Evolutionary conservation across 2,113 vertebrate genomes (phyloP).

Genomic region (Cryptotis parvus): DNA sequence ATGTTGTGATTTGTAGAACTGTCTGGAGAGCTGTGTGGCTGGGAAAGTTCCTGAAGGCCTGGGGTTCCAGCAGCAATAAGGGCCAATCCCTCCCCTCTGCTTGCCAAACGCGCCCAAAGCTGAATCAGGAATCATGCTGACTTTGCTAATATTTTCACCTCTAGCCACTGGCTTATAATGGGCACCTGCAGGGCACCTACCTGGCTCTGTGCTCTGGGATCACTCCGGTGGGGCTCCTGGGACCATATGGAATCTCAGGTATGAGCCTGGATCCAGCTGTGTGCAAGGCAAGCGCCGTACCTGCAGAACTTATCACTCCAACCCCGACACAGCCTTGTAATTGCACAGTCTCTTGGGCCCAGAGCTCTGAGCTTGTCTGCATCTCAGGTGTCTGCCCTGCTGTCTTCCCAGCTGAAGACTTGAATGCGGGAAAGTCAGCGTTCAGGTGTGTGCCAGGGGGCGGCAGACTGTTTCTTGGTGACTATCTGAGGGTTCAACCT

Average conservation of each 20-base stretch:
- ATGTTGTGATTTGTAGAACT: neutral
- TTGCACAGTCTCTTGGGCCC: neutral
- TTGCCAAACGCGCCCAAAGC: neutral
- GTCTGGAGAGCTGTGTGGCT: neutral
- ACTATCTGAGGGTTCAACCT: neutral
- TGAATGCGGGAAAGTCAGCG: neutral
- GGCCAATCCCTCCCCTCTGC: neutral
- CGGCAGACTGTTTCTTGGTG: conserved; percentile 6
- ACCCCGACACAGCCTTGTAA: too few species aligned
- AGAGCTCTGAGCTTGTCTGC: neutral
- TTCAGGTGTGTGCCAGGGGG: neutral
- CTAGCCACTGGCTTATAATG: neutral
- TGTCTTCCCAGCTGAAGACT: neutral
- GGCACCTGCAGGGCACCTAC: too few species aligned
- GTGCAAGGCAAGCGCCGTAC: too few species aligned
- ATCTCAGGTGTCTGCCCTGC: neutral
- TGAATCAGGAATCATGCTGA: neutral
- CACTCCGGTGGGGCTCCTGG: too few species aligned
- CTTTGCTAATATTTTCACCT: conserved; percentile 20
- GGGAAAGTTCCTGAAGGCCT: neutral
- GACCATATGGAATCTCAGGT: too few species aligned
- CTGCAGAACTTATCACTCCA: too few species aligned
- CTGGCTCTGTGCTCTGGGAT: too few species aligned
- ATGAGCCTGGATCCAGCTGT: too few species aligned
- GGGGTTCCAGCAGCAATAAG: neutral